Evolutionary conservation across 2,888 invertebrate species (phyloP).

Genomic region (Noctua pronuba): DNA sequence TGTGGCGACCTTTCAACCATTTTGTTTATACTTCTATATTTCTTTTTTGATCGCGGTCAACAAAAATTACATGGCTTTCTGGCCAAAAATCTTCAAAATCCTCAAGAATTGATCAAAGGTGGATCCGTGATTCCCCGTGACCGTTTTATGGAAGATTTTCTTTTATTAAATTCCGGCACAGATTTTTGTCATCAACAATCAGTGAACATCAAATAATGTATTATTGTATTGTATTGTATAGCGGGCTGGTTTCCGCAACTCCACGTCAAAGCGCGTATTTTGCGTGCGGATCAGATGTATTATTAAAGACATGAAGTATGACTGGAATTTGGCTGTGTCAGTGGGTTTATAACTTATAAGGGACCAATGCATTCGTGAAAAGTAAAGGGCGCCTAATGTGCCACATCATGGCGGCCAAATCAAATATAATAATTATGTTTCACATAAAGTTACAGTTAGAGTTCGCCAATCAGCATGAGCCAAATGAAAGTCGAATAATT

Average conservation of each 20-base stretch:
- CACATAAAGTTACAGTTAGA: not conserved
- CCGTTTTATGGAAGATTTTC: not conserved
- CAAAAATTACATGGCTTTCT: not conserved
- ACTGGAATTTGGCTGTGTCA: not conserved
- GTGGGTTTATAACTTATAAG: no score
- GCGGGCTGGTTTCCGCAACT: no score
- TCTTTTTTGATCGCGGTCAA: not conserved
- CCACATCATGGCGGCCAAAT: not conserved
- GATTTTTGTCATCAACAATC: not conserved
- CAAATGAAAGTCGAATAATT: not conserved
- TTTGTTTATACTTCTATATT: not conserved
- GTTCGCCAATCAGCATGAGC: not conserved
- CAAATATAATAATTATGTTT: not conserved
- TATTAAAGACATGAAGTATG: not conserved
- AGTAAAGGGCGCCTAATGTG: not conserved
- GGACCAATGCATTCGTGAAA: not conserved
- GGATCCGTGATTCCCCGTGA: no score
- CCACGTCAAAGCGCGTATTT: no score
- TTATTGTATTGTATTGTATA: no score
- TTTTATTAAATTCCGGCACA: constrained; percentile 23
- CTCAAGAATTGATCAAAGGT: not conserved
- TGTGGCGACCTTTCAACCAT: no score
- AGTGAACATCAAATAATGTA: no score
- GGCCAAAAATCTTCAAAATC: not conserved
- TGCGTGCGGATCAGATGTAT: no score